A percentile compares a stretch with the other conserved stretches of the same genome.
Evolutionary conservation across 1,140 invertebrate genomes (phyloP).

Genomic region (Nautilus pompilius): DNA sequence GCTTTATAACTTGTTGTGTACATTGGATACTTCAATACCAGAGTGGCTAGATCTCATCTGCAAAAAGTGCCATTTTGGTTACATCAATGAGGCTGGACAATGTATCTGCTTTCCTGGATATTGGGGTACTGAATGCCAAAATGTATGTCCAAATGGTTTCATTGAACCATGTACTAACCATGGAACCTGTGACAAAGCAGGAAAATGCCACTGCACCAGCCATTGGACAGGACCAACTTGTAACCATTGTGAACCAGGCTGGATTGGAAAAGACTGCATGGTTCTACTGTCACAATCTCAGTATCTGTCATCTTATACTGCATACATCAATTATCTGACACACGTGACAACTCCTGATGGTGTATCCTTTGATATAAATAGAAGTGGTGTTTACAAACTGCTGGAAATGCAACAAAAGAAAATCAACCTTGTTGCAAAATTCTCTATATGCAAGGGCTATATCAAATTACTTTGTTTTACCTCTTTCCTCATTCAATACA

Average conservation of each 20-base stretch:
- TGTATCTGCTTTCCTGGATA: conserved; percentile 25
- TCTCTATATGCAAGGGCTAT: conserved; percentile 4
- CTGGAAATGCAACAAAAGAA: conserved; percentile 2
- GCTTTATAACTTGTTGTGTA: conserved; percentile 11
- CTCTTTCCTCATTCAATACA: neutral
- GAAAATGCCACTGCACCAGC: conserved; percentile 20
- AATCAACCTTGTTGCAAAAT: conserved; percentile 8
- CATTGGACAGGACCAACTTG: conserved; percentile 27
- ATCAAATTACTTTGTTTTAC: neutral
- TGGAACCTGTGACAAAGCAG: conserved; percentile 20
- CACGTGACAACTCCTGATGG: conserved; percentile 24
- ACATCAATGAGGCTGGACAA: neutral
- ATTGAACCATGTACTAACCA: conserved; percentile 20
- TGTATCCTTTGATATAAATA: conserved; percentile 11
- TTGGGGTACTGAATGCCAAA: conserved; percentile 19
- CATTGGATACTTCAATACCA: conserved; percentile 6
- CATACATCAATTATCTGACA: conserved; percentile 13
- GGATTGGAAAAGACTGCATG: conserved; percentile 25
- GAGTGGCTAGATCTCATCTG: conserved; percentile 21
- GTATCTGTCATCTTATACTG: conserved; percentile 3
- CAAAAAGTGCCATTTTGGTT: conserved; percentile 22
- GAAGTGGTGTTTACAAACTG: conserved; percentile 11
- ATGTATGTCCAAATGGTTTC: conserved; percentile 19
- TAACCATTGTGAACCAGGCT: conserved; percentile 15
- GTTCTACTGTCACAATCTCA: conserved; percentile 8